A percentile compares a stretch with the other conserved stretches of the same genome.
These are phyloP conservation scores for Drosophila ficusphila DNA, from an alignment of 1,140 invertebrate species.

Conservation along the genomic window DNA sequence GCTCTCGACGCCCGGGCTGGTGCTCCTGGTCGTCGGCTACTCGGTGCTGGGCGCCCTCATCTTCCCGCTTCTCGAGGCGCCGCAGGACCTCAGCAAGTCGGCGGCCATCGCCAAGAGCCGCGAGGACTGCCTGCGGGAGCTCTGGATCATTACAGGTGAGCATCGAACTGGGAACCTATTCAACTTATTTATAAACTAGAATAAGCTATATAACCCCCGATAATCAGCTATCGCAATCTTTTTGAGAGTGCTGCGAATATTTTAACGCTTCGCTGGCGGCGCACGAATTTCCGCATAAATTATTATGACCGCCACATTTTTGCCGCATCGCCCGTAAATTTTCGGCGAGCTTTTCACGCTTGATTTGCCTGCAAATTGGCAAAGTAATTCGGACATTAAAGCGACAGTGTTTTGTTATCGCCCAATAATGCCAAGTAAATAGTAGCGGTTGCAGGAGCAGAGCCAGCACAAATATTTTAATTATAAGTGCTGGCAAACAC, in stretches of 20 bases:
- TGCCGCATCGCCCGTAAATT: slow-evolving; percentile 53
- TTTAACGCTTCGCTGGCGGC: slow-evolving; percentile 19
- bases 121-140: slow-evolving; percentile 83
- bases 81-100: slow-evolving; percentile 79
- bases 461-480: slow-evolving; percentile 61
- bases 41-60: slow-evolving; percentile 83
- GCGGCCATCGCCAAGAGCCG: slow-evolving; percentile 80
- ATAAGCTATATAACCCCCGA: too few relatives aligned
- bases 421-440: slow-evolving; percentile 66
- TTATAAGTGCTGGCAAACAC: slow-evolving; percentile 46
- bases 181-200: too few relatives aligned
- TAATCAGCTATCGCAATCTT: too few relatives aligned
- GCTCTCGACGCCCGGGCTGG: slow-evolving; percentile 80
- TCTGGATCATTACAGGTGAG: slow-evolving; percentile 85
- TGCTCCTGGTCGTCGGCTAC: slow-evolving; percentile 79
- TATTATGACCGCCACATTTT: slow-evolving; percentile 31
- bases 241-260: slow-evolving; percentile 3
- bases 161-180: too few relatives aligned
- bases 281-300: slow-evolving; percentile 26
- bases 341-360: slow-evolving; percentile 39
- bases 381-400: slow-evolving; percentile 41
- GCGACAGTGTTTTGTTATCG: slow-evolving; percentile 41
- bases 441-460: slow-evolving; percentile 2
- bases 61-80: slow-evolving; percentile 83
- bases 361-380: slow-evolving; percentile 57